Evolutionary conservation across 2,888 invertebrate species (phyloP), one percentile per base, ranked within the genome.

Genomic region (Clusia tigrina): DNA sequence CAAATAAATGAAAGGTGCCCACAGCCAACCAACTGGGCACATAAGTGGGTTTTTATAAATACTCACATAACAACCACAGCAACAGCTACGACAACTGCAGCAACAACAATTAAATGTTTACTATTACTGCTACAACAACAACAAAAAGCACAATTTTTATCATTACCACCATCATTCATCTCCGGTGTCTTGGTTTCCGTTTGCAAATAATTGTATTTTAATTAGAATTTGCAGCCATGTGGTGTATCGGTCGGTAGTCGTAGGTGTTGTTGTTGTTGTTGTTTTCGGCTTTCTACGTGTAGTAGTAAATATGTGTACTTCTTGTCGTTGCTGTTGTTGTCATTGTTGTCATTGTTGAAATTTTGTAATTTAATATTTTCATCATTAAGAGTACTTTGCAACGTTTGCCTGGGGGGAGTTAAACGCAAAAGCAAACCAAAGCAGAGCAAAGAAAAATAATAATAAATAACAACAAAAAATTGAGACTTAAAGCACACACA

Each of bases 311-410:
- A n/a, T n/a, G n/a, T n/a, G n/a, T n/a, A n/a, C n/a, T n/a, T n/a
- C n/a, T n/a, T n/a, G n/a, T n/a, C n/a, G n/a, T n/a, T 32, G 32
- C 6, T 32, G 32, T 6, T 32, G n/a, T 42, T 5, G 9, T 42
- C n/a, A n/a, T 42, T 42, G 9, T 42, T 18, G 48, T 20, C 22
- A 22, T 48, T 48, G 2, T 48, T 48, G 22, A 20, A 20, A 48
- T 48, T 48, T 48, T 48, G 48, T 48, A 48, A 48, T 48, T 48
- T 48, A 48, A 48, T 48, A 48, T 48, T 48, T 48, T 22, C 48
- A 48, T 20, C 48, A 42, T 48, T 15, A 20, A 20, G 48, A 18
- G 32, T 42, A 42, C 2, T 42, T n/a, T 42, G n/a, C n/a, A n/a
- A 5, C 2, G n/a, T 42, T 42, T 42, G 42, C 2, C 42, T 15